Evolutionary conservation across 53 echinoderm and acorn worm species (phyloP).

Genomic region (Crossaster papposus): DNA sequence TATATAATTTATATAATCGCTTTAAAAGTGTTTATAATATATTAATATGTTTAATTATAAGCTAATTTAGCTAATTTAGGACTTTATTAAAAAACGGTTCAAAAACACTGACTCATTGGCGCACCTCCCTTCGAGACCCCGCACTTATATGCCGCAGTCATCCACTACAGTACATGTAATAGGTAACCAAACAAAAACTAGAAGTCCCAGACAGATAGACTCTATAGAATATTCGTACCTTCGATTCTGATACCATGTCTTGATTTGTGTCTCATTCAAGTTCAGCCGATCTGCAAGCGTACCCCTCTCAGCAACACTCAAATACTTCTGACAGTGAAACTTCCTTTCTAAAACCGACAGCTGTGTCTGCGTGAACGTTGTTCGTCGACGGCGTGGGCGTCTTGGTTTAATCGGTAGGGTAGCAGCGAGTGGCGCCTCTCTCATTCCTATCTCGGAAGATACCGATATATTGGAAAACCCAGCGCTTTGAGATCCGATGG

Average conservation of each 20-base stretch:
- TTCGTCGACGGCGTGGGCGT: conserved; percentile 79
- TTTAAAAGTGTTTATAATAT: too few relatives aligned
- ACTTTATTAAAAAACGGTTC: too few relatives aligned
- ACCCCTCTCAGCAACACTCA: conserved; percentile 84
- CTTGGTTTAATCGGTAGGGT: conserved; percentile 88
- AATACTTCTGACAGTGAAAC: conserved; percentile 83
- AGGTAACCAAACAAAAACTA: too few relatives aligned
- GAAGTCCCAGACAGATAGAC: too few relatives aligned
- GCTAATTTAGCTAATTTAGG: too few relatives aligned
- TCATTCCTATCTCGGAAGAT: conserved; percentile 18
- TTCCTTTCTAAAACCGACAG: conserved; percentile 77
- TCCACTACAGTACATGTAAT: too few relatives aligned
- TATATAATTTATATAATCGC: too few relatives aligned
- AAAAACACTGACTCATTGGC: too few relatives aligned
- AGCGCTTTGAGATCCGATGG: conserved; percentile 5
- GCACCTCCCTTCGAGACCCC: too few relatives aligned
- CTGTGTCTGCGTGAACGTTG: conserved; percentile 83
- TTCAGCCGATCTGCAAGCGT: conserved; percentile 74
- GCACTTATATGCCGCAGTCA: too few relatives aligned
- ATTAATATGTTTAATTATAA: too few relatives aligned
- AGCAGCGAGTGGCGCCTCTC: conserved; percentile 78
- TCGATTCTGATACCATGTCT: conserved; percentile 93
- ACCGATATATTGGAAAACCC: conserved; percentile 1
- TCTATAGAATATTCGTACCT: conserved; percentile 39
- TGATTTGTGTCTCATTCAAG: conserved; percentile 85